These are phyloP conservation scores for Acanthisitta chloris DNA, from an alignment of 2,113 vertebrate genomes.

Conservation along the genomic window DNA sequence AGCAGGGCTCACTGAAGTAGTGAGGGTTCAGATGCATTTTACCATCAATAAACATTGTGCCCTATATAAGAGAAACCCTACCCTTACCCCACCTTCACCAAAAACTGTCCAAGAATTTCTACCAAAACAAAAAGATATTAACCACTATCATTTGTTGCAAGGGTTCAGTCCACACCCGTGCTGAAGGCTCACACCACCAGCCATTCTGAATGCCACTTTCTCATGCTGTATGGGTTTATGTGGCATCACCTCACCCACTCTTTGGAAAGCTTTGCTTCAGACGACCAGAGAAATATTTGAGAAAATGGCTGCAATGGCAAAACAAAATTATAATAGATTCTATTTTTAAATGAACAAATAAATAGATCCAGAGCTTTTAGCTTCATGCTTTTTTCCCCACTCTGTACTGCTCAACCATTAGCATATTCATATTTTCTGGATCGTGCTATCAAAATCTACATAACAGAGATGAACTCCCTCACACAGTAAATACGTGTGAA, in stretches of 20 bases:
- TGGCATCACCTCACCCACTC: not conserved
- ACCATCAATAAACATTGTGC: not conserved
- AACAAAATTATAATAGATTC: not conserved
- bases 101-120: not conserved
- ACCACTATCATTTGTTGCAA: not conserved
- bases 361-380: not conserved
- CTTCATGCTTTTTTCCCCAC: not conserved
- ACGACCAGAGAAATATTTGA: not conserved
- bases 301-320: not conserved
- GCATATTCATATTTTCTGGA: slow-evolving; percentile 61
- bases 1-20: not conserved
- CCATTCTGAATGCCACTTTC: not conserved
- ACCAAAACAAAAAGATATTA: not conserved
- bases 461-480: slow-evolving; percentile 64
- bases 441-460: slow-evolving; percentile 62
- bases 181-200: not conserved
- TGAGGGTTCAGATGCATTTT: not conserved
- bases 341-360: not conserved
- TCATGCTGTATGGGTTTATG: not conserved
- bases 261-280: not conserved
- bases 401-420: slow-evolving; percentile 35
- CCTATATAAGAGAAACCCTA: not conserved
- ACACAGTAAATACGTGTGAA: slow-evolving; percentile 63
- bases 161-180: not conserved
- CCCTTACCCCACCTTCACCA: not conserved